Evolutionary conservation across 2,797 vertebrate genomes (phyloP).

Genomic region (Erpetoichthys calabaricus): DNA sequence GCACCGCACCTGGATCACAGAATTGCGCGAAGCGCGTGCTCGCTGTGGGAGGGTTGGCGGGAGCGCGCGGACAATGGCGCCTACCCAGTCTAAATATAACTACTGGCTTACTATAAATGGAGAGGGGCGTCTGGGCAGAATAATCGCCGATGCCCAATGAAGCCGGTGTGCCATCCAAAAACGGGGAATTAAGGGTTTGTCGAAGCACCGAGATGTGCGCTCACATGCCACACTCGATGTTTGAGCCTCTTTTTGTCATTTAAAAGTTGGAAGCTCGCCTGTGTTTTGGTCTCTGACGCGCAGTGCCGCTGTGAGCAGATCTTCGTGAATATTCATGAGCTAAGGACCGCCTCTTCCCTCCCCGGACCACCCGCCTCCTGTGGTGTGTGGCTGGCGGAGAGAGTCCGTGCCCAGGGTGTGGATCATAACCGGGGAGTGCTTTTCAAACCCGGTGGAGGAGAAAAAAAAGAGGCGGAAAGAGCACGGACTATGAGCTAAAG

Average conservation of each 20-base stretch:
- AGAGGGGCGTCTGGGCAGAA: constrained; percentile 43
- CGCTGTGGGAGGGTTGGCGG: constrained; percentile 3
- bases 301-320: constrained; percentile 6
- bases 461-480: constrained; percentile 29
- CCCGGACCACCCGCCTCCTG: constrained; percentile 14
- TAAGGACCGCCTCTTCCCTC: constrained; percentile 21
- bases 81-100: constrained; percentile 34
- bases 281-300: constrained; percentile 5
- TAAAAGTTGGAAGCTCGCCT: too few species aligned
- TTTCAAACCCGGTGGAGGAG: constrained; percentile 32
- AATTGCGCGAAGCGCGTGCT: constrained; percentile 6
- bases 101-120: constrained; percentile 66
- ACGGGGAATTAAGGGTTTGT: too few species aligned
- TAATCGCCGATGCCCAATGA: constrained; percentile 22
- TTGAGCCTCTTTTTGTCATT: too few species aligned
- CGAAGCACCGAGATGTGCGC: too few species aligned
- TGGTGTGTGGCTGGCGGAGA: constrained; percentile 36
- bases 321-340: constrained; percentile 11
- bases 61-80: constrained; percentile 11
- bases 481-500: constrained; percentile 30
- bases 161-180: neutral
- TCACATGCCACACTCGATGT: too few species aligned
- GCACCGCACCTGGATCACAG: too few species aligned
- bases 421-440: constrained; percentile 35
- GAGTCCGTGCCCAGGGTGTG: constrained; percentile 47